Percentiles rank a stretch among this genome's conserved stretches.
phyloP scores from a whole-genome alignment of 1,140 invertebrate genomes.

The Plectus sambesii region DNA sequence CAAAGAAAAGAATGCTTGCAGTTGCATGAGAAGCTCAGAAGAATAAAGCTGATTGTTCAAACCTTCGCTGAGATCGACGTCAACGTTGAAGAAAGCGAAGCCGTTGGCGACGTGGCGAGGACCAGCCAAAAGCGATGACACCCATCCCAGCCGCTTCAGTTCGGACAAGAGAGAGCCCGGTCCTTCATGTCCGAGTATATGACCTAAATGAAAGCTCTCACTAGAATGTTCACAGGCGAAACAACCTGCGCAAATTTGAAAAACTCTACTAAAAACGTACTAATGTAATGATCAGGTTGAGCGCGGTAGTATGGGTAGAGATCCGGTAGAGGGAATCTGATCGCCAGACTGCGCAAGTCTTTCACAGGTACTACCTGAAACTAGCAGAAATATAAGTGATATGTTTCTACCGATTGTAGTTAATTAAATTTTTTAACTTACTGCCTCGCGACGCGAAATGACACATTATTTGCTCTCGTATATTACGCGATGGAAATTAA shows the following conservation, averaged over 20 bases:
- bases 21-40: too few relatives aligned
- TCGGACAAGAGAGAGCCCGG: slow-evolving; percentile 75
- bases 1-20: too few relatives aligned
- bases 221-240: too few relatives aligned
- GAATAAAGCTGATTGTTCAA: too few relatives aligned
- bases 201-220: slow-evolving; percentile 49
- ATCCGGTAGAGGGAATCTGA: slow-evolving; percentile 80
- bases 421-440: too few relatives aligned
- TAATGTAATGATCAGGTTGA: slow-evolving; percentile 71
- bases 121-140: slow-evolving; percentile 69
- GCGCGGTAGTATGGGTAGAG: slow-evolving; percentile 67
- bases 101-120: slow-evolving; percentile 63
- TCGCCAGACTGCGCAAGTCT: slow-evolving; percentile 70
- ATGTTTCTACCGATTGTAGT: too few relatives aligned
- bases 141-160: slow-evolving; percentile 75
- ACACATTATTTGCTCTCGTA: too few relatives aligned
- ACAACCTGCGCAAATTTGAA: too few relatives aligned
- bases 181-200: slow-evolving; percentile 89
- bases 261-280: too few relatives aligned
- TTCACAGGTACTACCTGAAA: slow-evolving; percentile 88
- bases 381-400: too few relatives aligned
- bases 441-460: too few relatives aligned
- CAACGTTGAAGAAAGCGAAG: slow-evolving; percentile 75
- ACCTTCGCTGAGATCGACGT: slow-evolving; percentile 79
- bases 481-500: too few relatives aligned